Percentiles rank a stretch among this genome's conserved stretches.
Conservation (phyloP, 2,888 invertebrate genomes). For the Nephrotoma appendiculata region DNA sequence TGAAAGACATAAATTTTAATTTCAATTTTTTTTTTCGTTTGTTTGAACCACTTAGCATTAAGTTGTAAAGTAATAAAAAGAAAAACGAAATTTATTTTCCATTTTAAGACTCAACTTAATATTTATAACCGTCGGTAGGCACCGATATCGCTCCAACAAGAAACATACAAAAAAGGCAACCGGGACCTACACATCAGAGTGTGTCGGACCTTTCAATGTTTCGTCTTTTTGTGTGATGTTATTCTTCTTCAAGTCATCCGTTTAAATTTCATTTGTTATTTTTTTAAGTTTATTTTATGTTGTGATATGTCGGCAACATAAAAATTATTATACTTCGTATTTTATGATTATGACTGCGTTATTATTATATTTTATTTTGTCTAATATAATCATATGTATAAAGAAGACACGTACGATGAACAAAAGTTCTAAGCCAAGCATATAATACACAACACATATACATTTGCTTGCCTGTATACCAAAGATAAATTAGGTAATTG, state of each 20-base stretch:
- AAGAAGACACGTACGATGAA: neutral
- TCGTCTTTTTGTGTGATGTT: neutral
- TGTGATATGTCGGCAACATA: slow-evolving; percentile 2
- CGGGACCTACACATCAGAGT: neutral
- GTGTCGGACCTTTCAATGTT: neutral
- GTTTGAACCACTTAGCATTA: slow-evolving; percentile 6
- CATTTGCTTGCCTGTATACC: neutral
- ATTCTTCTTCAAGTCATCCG: neutral
- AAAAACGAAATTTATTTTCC: neutral
- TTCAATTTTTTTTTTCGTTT: neutral
- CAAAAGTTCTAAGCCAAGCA: neutral
- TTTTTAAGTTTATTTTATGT: neutral
- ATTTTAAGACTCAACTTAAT: neutral
- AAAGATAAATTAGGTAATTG: slow-evolving; percentile 22
- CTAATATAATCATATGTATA: neutral
- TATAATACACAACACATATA: neutral
- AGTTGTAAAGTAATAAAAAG: slow-evolving; percentile 5
- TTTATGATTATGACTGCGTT: neutral
- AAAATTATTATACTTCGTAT: neutral
- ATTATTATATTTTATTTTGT: neutral
- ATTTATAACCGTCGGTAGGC: neutral
- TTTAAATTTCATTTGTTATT: neutral
- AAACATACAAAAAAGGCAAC: neutral
- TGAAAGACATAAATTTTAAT: neutral
- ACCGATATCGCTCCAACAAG: neutral